Evolutionary conservation across 2,113 vertebrate species (phyloP), one percentile per base, ranked within the genome.

Genomic region (Pituophis catenifer): DNA sequence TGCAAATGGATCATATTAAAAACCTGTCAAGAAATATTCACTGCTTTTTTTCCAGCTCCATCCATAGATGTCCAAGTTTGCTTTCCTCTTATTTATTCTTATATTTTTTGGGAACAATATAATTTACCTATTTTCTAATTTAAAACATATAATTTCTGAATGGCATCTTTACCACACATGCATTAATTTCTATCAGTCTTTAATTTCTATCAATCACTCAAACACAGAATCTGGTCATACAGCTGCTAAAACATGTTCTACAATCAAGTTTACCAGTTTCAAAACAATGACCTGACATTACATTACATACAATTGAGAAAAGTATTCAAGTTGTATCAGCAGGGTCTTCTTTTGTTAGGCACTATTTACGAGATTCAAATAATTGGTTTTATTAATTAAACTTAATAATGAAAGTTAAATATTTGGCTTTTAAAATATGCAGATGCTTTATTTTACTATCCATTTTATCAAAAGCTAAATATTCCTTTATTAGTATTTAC

Each of bases 311-410:
- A 89, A 94, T 54, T 0, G 0, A 94, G 75, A 96, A 96, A 95
- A 91, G 92, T 95, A 93, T 62, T 96, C 8, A 23, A 59, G 95
- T 94, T 95, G 94, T 95, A 95, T 95, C 95, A 96, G 93, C 96
- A 89, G 92, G 15, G 93, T 93, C 93, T 94, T 95, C 91, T 91
- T 97, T 94, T 94, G 94, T 96, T 95, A 94, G 93, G 90, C 81
- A 70, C 17, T 92, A 88, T 94, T 93, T 94, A 93, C 19, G 85
- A 93, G 24, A 93, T 65, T 90, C 75, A 95, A 96, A 94, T 44
- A 87, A 59, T 59, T 59, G 57, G 5, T 24, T 59, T 59, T 59
- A 13, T 11, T 91, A 3, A 70, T 57, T 44, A 55, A 91, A 9
- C 29, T 54, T 54, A 89, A 7, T 0, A 55, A 26, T 29, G 33